Evolutionary conservation across 2,888 invertebrate species (phyloP), one percentile per base, ranked within the genome.

Genomic region (Drosophila mimetica): DNA sequence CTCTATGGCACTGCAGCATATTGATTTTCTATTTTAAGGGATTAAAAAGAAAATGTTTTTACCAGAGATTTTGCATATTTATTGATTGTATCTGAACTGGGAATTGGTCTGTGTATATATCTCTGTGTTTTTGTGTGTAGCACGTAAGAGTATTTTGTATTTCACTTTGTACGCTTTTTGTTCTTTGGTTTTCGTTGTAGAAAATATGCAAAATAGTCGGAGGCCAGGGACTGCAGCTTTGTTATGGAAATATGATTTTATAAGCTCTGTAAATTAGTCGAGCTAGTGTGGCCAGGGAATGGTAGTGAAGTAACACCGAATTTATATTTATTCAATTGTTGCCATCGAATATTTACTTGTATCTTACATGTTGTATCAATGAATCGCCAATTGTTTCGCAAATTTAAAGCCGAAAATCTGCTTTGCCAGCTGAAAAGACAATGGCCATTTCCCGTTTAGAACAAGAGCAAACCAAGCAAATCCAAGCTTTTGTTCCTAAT

Each of bases 11-110:
- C 41, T 84, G 76, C 84, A 73, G 73, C 73, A 74, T 80, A 85
- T 81, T 79, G 73, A 86, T 85, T 81, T 81, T 76, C 63, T 63
- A 61, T 53, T 48, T 54, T 44, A 22, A 36, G 60, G 69, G 61
- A 71, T 74, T 67, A 74, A 65, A 61, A 51, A 11, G 50, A 74
- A 54, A 60, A 66, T 72, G 59, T 71, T 73, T 63, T 65, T 59
- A 48, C 50, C 71, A 55, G 55, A 47, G 65, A 71, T 71, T 53
- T 66, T 36, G 39, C 39, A 52, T 58, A 58, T 73, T 67, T 67
- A 74, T 74, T 63, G 74, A 66, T 66, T 60, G 60, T 57, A 47
- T 61, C 53, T 34, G 55, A 34, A 13, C 14, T 39, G 34, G 51
- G 52, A 63, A 53, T 57, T 53, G 55, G 25, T 18, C 2, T 2